Conservation (phyloP, 2,888 invertebrate species). For the Pyrgus malvae region DNA sequence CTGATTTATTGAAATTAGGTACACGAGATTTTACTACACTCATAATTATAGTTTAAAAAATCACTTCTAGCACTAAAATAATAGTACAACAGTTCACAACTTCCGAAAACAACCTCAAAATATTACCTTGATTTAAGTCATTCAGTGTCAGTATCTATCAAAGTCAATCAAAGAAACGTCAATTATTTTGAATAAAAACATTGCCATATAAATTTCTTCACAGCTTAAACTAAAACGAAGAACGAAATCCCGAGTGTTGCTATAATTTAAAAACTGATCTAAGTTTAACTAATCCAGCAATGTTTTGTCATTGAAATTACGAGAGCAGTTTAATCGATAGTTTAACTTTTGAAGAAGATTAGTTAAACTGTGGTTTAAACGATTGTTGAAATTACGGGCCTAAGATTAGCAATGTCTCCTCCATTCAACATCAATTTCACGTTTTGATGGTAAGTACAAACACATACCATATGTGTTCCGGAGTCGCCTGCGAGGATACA, state of each 20-base stretch:
- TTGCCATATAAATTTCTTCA: background rate
- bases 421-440: slow-evolving; percentile 29
- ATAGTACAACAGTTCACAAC: too few species aligned
- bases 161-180: too few species aligned
- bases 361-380: background rate
- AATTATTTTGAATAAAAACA: background rate
- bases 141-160: background rate
- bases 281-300: too few species aligned
- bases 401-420: slow-evolving; percentile 32
- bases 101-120: too few species aligned
- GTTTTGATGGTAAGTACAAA: background rate
- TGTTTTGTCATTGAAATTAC: too few species aligned
- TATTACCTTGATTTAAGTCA: too few species aligned
- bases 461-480: slow-evolving; percentile 31
- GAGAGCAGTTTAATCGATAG: background rate
- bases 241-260: too few species aligned
- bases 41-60: background rate
- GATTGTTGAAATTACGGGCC: too few species aligned
- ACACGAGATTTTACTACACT: background rate
- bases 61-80: too few species aligned
- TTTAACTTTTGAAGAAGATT: background rate
- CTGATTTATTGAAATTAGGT: background rate
- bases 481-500: slow-evolving; percentile 34
- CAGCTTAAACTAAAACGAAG: background rate
- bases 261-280: too few species aligned